Evolutionary conservation across 2,888 invertebrate genomes (phyloP).

Genomic region (Microplitis deprimator): DNA sequence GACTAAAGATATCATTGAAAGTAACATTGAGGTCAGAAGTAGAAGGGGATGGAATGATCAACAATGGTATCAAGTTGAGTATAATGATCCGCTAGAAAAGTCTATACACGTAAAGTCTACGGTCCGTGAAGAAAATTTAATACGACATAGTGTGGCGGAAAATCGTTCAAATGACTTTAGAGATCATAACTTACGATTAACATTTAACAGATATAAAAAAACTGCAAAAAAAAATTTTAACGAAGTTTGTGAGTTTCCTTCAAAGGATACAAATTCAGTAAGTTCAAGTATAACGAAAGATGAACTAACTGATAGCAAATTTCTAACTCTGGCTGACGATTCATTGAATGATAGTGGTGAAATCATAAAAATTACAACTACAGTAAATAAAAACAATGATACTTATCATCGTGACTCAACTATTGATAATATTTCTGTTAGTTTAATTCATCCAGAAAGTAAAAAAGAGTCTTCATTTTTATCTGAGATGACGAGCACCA

Average conservation of each 20-base stretch:
- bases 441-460: background rate
- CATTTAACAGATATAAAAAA: background rate
- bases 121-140: conserved; percentile 2
- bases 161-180: background rate
- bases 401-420: background rate
- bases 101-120: background rate
- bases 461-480: background rate
- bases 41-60: conserved; percentile 10
- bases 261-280: background rate
- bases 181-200: background rate
- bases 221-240: background rate
- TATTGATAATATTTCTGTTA: background rate
- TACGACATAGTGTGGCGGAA: background rate
- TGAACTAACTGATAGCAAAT: background rate
- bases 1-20: conserved; percentile 58
- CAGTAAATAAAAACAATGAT: background rate
- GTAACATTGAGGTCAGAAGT: conserved; percentile 55
- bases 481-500: no score
- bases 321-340: background rate
- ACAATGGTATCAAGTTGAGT: background rate
- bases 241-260: background rate
- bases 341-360: background rate
- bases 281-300: background rate
- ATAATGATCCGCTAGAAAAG: background rate
- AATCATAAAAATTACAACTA: background rate